Conservation (phyloP, 2,888 invertebrate species). For the Stenoptilia bipunctidactyla region DNA sequence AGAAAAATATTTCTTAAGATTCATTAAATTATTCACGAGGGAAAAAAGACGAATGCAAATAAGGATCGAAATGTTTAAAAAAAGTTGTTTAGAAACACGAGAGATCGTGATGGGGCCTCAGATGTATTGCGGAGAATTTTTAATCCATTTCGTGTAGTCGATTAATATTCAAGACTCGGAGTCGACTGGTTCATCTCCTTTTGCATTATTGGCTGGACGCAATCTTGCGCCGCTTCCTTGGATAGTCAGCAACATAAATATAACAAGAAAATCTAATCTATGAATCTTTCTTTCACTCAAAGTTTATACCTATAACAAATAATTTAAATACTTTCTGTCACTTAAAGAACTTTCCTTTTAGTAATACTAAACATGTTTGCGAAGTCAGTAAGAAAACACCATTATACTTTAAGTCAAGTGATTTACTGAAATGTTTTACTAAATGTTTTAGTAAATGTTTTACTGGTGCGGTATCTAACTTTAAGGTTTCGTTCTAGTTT, state of each 20-base stretch:
- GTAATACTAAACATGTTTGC: too few species aligned
- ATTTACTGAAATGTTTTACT: too few species aligned
- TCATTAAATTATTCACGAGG: constrained; percentile 68
- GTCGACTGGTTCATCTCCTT: constrained; percentile 71
- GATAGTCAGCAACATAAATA: constrained; percentile 7
- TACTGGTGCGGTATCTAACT: too few species aligned
- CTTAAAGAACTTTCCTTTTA: too few species aligned
- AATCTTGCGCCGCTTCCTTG: constrained; percentile 26
- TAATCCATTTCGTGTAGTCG: constrained; percentile 70
- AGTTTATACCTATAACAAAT: too few species aligned
- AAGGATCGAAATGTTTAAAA: constrained; percentile 56
- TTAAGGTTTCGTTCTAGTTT: too few species aligned
- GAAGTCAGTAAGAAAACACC: too few species aligned
- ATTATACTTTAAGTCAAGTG: too few species aligned
- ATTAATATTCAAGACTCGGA: constrained; percentile 69
- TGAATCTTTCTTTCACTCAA: too few species aligned
- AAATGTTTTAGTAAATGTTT: too few species aligned
- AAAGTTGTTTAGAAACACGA: constrained; percentile 65
- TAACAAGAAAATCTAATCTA: too few species aligned
- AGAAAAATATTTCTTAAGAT: constrained; percentile 41
- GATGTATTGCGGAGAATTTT: constrained; percentile 64
- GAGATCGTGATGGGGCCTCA: constrained; percentile 46
- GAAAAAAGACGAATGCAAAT: constrained; percentile 63
- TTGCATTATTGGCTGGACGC: constrained; percentile 59
- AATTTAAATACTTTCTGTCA: too few species aligned